These are phyloP conservation scores for Rhabdomys dilectus DNA, from an alignment of 2,113 vertebrate species.

Conservation along the genomic window DNA sequence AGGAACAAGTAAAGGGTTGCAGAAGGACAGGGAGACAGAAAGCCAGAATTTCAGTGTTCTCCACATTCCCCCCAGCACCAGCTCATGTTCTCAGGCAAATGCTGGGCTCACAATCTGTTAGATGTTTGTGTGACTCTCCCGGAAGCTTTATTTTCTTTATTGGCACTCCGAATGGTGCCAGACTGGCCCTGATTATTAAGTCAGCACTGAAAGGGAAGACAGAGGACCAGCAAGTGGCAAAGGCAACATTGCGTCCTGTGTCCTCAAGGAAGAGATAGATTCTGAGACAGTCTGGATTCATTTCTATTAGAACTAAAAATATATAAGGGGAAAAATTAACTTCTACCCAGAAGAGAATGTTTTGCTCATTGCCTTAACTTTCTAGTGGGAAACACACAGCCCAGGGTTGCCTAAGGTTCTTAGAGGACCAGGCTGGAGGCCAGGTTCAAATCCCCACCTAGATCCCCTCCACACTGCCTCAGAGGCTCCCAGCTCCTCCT, in stretches of 20 bases:
- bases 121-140: neutral
- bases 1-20: neutral
- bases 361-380: neutral
- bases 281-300: neutral
- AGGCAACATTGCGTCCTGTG: neutral
- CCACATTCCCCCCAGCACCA: neutral
- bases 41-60: neutral
- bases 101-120: conserved; percentile 16
- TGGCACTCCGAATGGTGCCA: neutral
- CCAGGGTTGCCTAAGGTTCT: neutral
- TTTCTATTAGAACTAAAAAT: neutral
- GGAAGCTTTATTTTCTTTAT: neutral
- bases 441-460: accelerated
- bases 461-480: neutral
- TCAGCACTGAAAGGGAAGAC: neutral
- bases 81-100: neutral
- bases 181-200: neutral
- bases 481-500: neutral
- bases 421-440: neutral
- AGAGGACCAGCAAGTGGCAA: neutral
- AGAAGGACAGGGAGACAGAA: neutral
- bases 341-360: neutral
- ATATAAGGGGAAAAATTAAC: neutral
- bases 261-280: neutral
- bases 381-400: neutral